Percentiles rank a stretch among this genome's conserved stretches.
phyloP scores from a whole-genome alignment of 2,113 vertebrate species.

The Labrus mixtus region DNA sequence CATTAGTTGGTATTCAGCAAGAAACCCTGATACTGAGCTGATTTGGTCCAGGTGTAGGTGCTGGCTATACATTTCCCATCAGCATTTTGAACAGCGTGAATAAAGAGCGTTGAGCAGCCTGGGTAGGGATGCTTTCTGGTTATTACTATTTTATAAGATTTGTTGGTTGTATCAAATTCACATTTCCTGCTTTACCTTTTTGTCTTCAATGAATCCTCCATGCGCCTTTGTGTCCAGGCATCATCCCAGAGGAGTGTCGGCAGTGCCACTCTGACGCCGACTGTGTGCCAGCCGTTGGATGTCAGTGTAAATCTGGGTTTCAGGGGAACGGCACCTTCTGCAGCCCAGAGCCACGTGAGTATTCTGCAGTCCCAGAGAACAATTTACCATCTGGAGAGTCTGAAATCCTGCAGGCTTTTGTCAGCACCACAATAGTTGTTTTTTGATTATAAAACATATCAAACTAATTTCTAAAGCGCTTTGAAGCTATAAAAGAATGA shows the following conservation, averaged over 20 bases:
- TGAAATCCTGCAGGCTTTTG: neutral
- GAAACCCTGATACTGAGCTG: no score
- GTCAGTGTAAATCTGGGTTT: constrained; percentile 88
- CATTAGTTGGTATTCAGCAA: no score
- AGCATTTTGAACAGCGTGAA: no score
- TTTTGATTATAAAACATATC: neutral
- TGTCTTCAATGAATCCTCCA: neutral
- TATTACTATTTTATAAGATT: neutral
- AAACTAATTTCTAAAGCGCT: neutral
- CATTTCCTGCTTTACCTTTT: neutral
- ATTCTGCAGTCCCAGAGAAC: neutral
- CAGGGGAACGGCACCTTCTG: constrained; percentile 90
- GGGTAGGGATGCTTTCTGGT: no score
- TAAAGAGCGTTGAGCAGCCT: no score
- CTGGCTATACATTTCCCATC: no score
- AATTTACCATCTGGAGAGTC: neutral
- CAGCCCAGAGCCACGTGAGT: constrained; percentile 74
- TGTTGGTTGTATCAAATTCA: no score
- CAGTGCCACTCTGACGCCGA: constrained; percentile 87
- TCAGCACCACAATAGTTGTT: neutral
- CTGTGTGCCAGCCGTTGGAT: constrained; percentile 84
- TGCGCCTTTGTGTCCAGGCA: constrained; percentile 44
- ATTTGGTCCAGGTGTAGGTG: no score
- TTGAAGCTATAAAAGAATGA: neutral
- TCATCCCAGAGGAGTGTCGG: constrained; percentile 72